Evolutionary conservation across 2,888 invertebrate genomes (phyloP).

Genomic region (Scaptomyza flava): DNA sequence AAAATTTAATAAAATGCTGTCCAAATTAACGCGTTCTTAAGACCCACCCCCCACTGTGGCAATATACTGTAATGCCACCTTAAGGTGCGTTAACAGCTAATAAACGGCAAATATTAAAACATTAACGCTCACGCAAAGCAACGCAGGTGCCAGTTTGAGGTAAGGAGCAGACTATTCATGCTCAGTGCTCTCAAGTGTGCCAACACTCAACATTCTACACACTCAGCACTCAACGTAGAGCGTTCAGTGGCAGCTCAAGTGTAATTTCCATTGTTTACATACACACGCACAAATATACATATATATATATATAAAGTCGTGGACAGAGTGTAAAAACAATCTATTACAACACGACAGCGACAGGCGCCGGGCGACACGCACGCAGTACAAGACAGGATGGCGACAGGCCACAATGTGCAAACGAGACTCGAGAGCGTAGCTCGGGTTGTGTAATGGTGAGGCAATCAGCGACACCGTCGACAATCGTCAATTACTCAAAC

Average conservation of each 20-base stretch:
- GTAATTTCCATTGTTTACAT: conserved; percentile 71
- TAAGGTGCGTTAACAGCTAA: conserved; percentile 53
- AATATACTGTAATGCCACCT: background rate
- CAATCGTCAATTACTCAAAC: conserved; percentile 53
- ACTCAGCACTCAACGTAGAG: conserved; percentile 6
- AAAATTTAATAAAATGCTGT: background rate
- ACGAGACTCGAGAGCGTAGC: background rate
- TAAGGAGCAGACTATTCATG: conserved; percentile 35
- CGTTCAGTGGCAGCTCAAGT: conserved; percentile 59
- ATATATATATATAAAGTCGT: conserved; percentile 7
- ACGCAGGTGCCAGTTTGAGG: conserved; percentile 14
- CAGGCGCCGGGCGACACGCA: conserved; percentile 37
- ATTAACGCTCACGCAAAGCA: conserved; percentile 65
- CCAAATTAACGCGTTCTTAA: background rate
- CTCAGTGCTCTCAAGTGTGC: conserved; percentile 48
- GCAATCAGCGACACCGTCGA: conserved; percentile 29
- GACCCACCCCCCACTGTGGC: background rate
- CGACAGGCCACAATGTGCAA: conserved; percentile 11
- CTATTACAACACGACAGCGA: conserved; percentile 51
- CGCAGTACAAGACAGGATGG: conserved; percentile 31
- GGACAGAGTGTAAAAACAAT: conserved; percentile 54
- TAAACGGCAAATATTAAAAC: conserved; percentile 71
- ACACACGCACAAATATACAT: conserved; percentile 17
- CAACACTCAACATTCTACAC: conserved; percentile 42
- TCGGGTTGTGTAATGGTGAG: background rate